A percentile compares a stretch with the other conserved stretches of the same genome.
Conservation (phyloP, 2,888 invertebrate species). For the Acheta domesticus region DNA sequence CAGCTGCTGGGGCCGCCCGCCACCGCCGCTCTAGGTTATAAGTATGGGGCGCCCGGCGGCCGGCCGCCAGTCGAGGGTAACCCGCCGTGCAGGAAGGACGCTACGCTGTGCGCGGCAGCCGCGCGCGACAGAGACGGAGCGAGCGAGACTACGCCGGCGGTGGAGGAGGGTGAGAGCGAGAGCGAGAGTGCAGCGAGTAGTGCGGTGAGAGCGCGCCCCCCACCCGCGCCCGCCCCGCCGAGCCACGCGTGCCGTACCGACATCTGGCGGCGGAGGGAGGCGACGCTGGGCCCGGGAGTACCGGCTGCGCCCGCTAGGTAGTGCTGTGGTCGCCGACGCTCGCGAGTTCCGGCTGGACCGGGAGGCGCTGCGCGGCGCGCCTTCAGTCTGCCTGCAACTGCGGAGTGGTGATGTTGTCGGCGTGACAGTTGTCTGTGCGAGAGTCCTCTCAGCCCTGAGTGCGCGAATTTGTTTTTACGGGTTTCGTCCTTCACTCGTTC, state of each 20-base stretch:
- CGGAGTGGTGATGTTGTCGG: conserved; percentile 27
- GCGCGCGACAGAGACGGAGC: not conserved
- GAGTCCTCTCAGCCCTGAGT: conserved; percentile 3
- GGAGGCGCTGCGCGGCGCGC: conserved; percentile 23
- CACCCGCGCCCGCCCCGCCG: not conserved
- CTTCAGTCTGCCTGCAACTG: conserved; percentile 32
- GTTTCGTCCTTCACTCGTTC: conserved; percentile 21
- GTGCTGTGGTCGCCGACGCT: conserved; percentile 24
- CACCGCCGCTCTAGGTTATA: conserved; percentile 49
- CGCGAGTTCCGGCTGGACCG: conserved; percentile 24
- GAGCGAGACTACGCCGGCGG: not conserved
- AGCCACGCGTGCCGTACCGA: not conserved
- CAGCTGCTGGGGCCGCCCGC: conserved; percentile 42
- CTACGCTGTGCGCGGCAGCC: not conserved
- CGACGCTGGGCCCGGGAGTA: conserved; percentile 21
- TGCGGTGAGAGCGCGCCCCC: not conserved
- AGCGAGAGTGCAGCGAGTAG: not conserved
- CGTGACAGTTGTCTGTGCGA: conserved; percentile 18
- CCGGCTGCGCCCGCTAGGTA: conserved; percentile 23
- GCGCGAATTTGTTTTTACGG: conserved; percentile 22
- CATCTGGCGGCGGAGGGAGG: conserved; percentile 24
- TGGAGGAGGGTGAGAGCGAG: not conserved
- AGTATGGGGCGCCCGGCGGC: conserved; percentile 44
- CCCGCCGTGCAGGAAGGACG: conserved; percentile 24
- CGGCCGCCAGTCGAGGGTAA: conserved; percentile 30